Percentiles rank a stretch among this genome's conserved stretches.
phyloP scores from a whole-genome alignment of 2,888 invertebrate species.

The Aphodius sticticus region DNA sequence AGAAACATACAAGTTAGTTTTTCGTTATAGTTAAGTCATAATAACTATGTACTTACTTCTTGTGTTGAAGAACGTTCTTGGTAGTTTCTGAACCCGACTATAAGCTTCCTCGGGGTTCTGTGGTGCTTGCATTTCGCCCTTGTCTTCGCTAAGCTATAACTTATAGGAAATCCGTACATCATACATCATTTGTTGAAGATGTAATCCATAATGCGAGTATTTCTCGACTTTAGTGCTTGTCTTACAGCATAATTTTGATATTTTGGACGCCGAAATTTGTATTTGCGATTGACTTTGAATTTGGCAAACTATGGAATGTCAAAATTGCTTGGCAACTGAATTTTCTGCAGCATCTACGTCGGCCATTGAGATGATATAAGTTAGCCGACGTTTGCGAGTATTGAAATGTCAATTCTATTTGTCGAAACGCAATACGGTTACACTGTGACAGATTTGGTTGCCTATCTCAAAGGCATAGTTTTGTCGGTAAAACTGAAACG shows the following conservation, averaged over 20 bases:
- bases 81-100: not conserved
- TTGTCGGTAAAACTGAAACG: too few relatives aligned
- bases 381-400: too few relatives aligned
- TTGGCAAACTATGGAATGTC: not conserved
- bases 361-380: too few relatives aligned
- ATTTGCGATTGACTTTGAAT: not conserved
- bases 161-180: not conserved
- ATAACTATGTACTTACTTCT: not conserved
- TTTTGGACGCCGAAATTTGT: not conserved
- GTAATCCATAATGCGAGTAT: not conserved
- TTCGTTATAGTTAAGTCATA: too few relatives aligned
- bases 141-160: not conserved
- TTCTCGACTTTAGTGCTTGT: not conserved
- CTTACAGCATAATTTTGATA: not conserved
- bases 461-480: too few relatives aligned
- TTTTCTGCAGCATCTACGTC: too few relatives aligned
- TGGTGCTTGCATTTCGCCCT: not conserved
- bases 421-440: too few relatives aligned
- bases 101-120: too few relatives aligned
- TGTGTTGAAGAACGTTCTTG: not conserved
- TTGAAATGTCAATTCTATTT: too few relatives aligned
- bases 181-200: not conserved
- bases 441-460: too few relatives aligned
- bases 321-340: not conserved
- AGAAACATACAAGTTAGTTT: not conserved